These are phyloP conservation scores for Melanophora roralis DNA, from an alignment of 2,888 invertebrate genomes.

Conservation along the genomic window DNA sequence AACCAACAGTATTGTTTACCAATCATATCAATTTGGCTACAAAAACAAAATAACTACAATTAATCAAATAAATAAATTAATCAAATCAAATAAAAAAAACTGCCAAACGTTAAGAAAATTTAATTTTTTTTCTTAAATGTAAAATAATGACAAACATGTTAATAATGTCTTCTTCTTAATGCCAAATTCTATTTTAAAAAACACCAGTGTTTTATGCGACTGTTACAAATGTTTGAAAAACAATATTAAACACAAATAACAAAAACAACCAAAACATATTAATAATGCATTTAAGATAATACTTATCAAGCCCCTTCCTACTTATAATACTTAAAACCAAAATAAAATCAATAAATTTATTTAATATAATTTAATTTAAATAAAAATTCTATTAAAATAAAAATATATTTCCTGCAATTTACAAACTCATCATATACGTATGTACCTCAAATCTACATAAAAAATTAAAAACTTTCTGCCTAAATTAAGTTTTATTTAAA, in stretches of 20 bases:
- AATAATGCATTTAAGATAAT: slow-evolving; percentile 64
- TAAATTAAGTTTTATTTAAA: neutral
- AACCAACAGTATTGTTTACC: neutral
- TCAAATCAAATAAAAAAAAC: slow-evolving; percentile 18
- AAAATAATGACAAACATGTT: neutral
- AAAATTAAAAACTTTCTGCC: neutral
- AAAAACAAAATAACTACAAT: slow-evolving; percentile 1
- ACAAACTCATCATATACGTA: slow-evolving; percentile 26
- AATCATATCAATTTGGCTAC: neutral
- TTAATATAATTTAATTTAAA: slow-evolving; percentile 23
- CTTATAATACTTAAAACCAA: slow-evolving; percentile 15
- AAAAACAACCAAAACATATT: slow-evolving; percentile 59
- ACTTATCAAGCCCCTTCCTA: slow-evolving; percentile 60
- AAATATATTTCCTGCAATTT: slow-evolving; percentile 27
- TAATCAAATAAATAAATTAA: slow-evolving; percentile 6
- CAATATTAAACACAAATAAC: slow-evolving; percentile 25
- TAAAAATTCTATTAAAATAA: slow-evolving; percentile 15
- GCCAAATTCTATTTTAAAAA: neutral
- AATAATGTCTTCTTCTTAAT: neutral
- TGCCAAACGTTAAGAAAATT: slow-evolving; percentile 37
- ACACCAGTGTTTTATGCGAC: slow-evolving; percentile 41
- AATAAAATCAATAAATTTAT: slow-evolving; percentile 16
- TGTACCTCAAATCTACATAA: slow-evolving; percentile 34
- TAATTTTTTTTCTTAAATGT: neutral
- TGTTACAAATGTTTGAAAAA: slow-evolving; percentile 39